Base-by-base conservation (phyloP, 2,797 vertebrate genomes). In the Aplochiton taeniatus region DNA sequence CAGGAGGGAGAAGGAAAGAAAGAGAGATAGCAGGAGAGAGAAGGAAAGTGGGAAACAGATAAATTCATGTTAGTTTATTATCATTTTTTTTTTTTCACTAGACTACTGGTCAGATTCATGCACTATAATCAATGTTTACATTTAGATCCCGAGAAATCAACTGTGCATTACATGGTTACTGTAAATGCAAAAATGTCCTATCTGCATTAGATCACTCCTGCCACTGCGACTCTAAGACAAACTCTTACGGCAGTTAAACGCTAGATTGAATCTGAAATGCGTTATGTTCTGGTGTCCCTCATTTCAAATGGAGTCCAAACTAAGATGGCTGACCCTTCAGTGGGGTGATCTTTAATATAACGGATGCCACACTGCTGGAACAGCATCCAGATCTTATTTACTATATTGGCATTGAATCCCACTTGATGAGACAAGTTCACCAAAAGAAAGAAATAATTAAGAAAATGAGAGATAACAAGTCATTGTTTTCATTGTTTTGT, bases 281-380 rank as follows among this genome's bases (percentile, higher is more conserved):
- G 14, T 18, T 41, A 31, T 78, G 9, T 11, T 74, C 63, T 17
- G 55, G 80, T 78, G 79, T 41, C 65, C 67, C 47, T 52, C 55
- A 50, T 71, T 68, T 81, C 58, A 76, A 60, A 76, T 71, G n/a
- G 70, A 78, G 59, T 72, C 53, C 57, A 77, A 31, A 82, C 13
- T 49, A 75, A 65, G 65, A 77, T 65, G 70, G 67, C 75, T 81
- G 78, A 81, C 86, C 78, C 69, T 85, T 82, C 80, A 82, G 63
- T 76, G 74, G 65, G 64, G 44, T 9, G 13, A 74, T 70, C 65
- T 72, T 78, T 72, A 66, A 57, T n/a, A 17, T 8, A 19, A 14
- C 18, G 12, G 11, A 68, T 73, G n/a, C n/a, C n/a, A n/a, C n/a
- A 55, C 69, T 71, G 75, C 71, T 73, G 74, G 73, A 79, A 79